Base-by-base conservation (phyloP, 1,140 invertebrate species). In the Drosophila tsacasi region DNA sequence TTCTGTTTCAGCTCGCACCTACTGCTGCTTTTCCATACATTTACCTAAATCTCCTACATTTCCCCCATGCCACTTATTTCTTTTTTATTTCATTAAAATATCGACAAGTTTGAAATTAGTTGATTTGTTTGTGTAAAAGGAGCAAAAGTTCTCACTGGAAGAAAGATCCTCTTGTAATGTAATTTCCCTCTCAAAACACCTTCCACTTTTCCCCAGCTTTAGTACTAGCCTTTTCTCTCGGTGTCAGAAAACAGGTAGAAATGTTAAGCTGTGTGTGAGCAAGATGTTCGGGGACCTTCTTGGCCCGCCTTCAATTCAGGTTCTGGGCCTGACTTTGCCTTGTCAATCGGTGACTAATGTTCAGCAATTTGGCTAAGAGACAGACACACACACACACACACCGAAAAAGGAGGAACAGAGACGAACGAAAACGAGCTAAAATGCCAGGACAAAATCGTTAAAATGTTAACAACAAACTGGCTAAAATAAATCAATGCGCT, bases 291-390 rank as follows among this genome's bases (percentile, higher is more conserved):
- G 52, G 32, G 63, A 77, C 66, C 44, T 71, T 65, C 72, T 73
- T 61, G 59, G 79, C 64, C 72, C 63, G 54, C 67, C 65, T 67
- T 67, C 40, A 67, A 49, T 67, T 67, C 65, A 46, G 66, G 50
- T 50, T 73, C 52, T 69, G 44, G 68, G 44, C 46, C 49, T 52
- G 64, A 62, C 59, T 71, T 79, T 77, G 82, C 68, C 83, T 89
- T 87, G 84, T 87, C 84, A 87, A 87, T 90, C 83, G 84, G 84
- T 89, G 84, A 89, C 85, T 89, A 89, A 89, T 89, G 84, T 89
- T 90, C 81, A 81, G 84, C 84, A 89, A 89, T 89, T 89, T 89
- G 84, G 84, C 84, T 90, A 89, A 89, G 85, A 86, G 84, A 89
- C 84, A 89, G 84, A 90, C 85, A 30, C 9, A 27, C 17, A 89